Base-by-base conservation (phyloP, 1,140 invertebrate genomes). In the Bombus waltoni region DNA sequence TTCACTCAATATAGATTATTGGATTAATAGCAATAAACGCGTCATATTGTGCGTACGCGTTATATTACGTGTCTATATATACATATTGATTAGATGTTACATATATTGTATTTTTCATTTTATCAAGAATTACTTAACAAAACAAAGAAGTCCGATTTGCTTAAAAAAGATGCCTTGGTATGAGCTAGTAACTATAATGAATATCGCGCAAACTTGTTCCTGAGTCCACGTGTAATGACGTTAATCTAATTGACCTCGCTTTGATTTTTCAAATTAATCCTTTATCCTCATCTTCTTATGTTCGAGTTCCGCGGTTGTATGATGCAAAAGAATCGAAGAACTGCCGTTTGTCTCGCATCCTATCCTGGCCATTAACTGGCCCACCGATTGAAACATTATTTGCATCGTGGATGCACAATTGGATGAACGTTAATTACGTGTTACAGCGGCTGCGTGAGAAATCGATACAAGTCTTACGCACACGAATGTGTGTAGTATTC, bases 371-470 rank as follows among this genome's bases (percentile, higher is more conserved):
- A 25, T 25, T n/a, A 78, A n/a, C 35, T 32, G 32, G 22, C 22
- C 18, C n/a, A 38, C 28, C 28, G 35, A 73, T 59, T 25, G 47
- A 44, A 25, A 47, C 32, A 44, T 76, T 53, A 77, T 53, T 76
- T 68, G 44, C 35, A 47, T n/a, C 35, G 42, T 11, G 28, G 18
- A 70, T 22, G 32, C 44, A 5, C 59, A 75, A 62, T n/a, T 65
- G 42, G 11, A 70, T n/a, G n/a, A 35, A 57, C 9, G 35, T 83
- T 83, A 83, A 83, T 83, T 77, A 77, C 44, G 32, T n/a, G 35
- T 66, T 82, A 32, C 42, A 53, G 35, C 9, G 32, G 35, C 28
- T 32, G 73, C 42, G 65, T 42, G 82, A 42, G 74, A 83, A 83
- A 78, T 78, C 74, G 82, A 83, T 83, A 83, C 65, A 42, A 57